A percentile compares a stretch with the other conserved stretches of the same genome.
Evolutionary conservation across 2,113 vertebrate genomes (phyloP).

Genomic region (Camelus bactrianus): DNA sequence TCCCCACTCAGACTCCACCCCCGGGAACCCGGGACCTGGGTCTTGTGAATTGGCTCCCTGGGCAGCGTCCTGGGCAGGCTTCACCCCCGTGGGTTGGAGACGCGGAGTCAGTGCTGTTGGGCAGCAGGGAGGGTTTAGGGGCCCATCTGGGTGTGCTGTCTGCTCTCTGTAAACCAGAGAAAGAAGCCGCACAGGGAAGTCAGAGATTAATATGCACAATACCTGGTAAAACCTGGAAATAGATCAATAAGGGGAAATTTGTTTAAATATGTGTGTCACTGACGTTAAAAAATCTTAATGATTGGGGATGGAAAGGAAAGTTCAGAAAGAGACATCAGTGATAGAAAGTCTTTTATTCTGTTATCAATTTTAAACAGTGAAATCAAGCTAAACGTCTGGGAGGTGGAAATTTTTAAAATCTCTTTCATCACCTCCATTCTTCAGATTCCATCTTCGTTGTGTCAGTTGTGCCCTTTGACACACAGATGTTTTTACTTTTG

Average conservation of each 20-base stretch:
- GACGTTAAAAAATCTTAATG: neutral
- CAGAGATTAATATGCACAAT: neutral
- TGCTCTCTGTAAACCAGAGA: neutral
- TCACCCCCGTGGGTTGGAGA: neutral
- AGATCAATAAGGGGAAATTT: neutral
- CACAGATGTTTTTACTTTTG: too few relatives aligned
- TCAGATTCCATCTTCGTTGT: neutral
- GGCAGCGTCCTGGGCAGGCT: neutral
- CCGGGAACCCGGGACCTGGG: neutral
- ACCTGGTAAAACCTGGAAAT: neutral
- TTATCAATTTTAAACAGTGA: neutral
- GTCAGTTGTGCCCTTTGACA: neutral
- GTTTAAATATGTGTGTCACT: neutral
- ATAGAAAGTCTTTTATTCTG: neutral
- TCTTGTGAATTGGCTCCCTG: neutral
- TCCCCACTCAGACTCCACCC: neutral
- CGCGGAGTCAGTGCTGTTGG: neutral
- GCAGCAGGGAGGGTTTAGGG: neutral
- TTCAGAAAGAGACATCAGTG: neutral
- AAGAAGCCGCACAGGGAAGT: neutral
- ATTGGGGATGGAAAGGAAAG: neutral
- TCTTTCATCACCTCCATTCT: neutral
- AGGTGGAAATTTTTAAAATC: neutral
- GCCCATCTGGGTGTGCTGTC: neutral
- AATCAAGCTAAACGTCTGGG: neutral